These are phyloP conservation scores for Narcine bancroftii DNA, from an alignment of 2,113 vertebrate species.

Conservation along the genomic window DNA sequence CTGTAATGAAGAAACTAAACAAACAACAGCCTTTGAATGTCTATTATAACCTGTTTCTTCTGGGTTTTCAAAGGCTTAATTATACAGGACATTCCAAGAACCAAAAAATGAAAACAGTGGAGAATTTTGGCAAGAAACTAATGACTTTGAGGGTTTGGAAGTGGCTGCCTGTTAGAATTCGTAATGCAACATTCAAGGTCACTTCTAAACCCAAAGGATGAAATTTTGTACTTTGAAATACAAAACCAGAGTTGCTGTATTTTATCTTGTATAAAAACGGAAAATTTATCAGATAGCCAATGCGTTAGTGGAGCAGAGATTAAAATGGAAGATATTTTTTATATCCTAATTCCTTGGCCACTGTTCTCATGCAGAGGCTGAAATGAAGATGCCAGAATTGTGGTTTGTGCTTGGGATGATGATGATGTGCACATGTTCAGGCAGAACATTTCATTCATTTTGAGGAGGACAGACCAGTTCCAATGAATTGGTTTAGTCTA, in stretches of 20 bases:
- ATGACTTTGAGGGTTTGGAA: neutral
- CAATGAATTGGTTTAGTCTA: neutral
- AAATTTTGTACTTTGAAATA: neutral
- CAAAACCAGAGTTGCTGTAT: neutral
- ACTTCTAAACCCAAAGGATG: neutral
- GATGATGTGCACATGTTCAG: no score
- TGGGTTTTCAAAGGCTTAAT: neutral
- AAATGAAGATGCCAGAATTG: neutral
- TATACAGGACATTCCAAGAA: neutral
- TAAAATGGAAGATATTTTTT: neutral
- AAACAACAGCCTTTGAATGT: neutral
- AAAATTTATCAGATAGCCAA: neutral
- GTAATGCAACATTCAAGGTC: neutral
- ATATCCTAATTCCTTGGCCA: neutral
- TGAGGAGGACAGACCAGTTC: neutral
- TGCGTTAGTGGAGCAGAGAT: neutral
- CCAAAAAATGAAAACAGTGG: neutral
- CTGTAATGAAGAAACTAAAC: neutral
- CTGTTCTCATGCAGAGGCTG: neutral
- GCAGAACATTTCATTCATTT: neutral
- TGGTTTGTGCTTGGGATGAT: neutral
- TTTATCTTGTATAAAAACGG: no score
- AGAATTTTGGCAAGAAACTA: neutral
- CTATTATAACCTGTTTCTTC: neutral
- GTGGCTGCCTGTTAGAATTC: neutral